Conservation (phyloP, 2,113 vertebrate genomes). For the Hymenochirus boettgeri region DNA sequence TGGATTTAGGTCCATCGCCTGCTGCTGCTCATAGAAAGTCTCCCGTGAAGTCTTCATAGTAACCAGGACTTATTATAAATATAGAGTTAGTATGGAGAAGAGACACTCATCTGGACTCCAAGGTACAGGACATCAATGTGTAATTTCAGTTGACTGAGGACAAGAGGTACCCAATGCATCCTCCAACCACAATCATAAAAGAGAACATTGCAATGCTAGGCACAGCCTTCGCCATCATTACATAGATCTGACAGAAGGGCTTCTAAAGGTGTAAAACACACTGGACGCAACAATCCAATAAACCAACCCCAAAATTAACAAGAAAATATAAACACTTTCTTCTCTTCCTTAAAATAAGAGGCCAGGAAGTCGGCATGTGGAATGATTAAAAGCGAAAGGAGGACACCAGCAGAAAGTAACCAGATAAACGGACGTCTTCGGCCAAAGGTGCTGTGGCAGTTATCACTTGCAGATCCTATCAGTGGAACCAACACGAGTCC, state of each 20-base stretch:
- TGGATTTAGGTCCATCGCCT: slow-evolving; percentile 28
- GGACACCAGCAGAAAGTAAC: slow-evolving; percentile 70
- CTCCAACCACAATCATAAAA: slow-evolving; percentile 82
- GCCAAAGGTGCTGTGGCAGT: slow-evolving; percentile 74
- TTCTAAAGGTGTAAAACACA: slow-evolving; percentile 80
- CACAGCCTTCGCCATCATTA: slow-evolving; percentile 70
- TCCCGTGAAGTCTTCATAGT: slow-evolving; percentile 70
- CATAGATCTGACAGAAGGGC: slow-evolving; percentile 79
- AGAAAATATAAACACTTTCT: slow-evolving; percentile 63
- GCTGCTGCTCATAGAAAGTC: neutral
- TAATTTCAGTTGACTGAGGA: slow-evolving; percentile 73
- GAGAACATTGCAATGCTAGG: slow-evolving; percentile 77
- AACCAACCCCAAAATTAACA: slow-evolving; percentile 71
- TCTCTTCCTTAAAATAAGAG: slow-evolving; percentile 52
- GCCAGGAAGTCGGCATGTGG: slow-evolving; percentile 66
- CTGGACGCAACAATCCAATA: slow-evolving; percentile 82
- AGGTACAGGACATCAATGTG: slow-evolving; percentile 63
- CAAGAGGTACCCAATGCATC: slow-evolving; percentile 79
- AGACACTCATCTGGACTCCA: slow-evolving; percentile 76
- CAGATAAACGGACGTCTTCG: slow-evolving; percentile 81
- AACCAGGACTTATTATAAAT: slow-evolving; percentile 67
- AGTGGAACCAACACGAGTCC: slow-evolving; percentile 73
- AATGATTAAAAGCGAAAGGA: slow-evolving; percentile 76
- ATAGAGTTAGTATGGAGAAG: slow-evolving; percentile 71
- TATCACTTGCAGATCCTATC: slow-evolving; percentile 74